These are phyloP conservation scores for Thecophora atra DNA, from an alignment of 2,888 invertebrate genomes.

Conservation along the genomic window DNA sequence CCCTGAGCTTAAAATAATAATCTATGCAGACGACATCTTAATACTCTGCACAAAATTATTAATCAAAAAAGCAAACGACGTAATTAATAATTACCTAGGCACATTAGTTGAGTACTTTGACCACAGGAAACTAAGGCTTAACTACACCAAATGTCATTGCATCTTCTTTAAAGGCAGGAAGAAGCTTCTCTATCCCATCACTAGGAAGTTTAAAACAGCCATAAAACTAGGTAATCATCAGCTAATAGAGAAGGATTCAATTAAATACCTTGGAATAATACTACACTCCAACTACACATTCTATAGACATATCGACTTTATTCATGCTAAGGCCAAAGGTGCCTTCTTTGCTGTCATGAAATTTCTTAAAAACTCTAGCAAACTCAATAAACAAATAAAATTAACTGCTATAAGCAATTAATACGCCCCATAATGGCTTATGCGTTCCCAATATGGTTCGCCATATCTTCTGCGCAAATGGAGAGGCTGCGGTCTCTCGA, in stretches of 20 bases:
- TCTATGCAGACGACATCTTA: constrained; percentile 10
- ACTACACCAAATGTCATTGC: background rate
- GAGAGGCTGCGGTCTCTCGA: background rate
- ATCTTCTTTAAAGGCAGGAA: background rate
- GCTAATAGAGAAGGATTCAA: background rate
- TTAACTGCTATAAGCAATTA: constrained; percentile 4
- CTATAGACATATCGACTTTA: constrained; percentile 8
- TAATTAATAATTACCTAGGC: background rate
- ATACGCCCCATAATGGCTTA: constrained; percentile 5
- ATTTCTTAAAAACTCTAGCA: background rate
- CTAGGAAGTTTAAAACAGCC: background rate
- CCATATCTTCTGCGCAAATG: constrained; percentile 11
- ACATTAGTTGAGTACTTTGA: background rate
- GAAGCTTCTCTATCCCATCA: background rate
- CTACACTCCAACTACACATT: background rate
- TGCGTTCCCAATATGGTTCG: constrained; percentile 11
- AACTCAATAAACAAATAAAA: background rate
- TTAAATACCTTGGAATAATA: constrained; percentile 12
- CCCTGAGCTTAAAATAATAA: background rate
- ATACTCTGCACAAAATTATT: background rate
- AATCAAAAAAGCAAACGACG: background rate
- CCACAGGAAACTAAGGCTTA: constrained; percentile 10
- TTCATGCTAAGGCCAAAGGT: background rate
- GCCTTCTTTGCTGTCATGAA: constrained; percentile 5
- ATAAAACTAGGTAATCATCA: background rate